phyloP scores from a whole-genome alignment of 2,797 vertebrate genomes.

The Dipus sagitta region DNA sequence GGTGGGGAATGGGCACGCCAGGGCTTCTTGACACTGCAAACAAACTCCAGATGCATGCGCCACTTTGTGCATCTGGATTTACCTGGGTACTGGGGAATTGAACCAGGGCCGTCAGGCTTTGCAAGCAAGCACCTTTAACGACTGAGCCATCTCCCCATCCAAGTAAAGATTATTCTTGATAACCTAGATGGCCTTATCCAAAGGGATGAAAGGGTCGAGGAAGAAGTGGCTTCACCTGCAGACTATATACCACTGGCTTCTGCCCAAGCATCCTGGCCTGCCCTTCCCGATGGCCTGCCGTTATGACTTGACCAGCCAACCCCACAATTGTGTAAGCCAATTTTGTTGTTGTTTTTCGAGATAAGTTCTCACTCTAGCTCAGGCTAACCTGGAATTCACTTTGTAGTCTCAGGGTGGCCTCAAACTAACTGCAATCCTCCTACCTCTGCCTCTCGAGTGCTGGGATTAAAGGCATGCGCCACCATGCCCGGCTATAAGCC shows the following conservation, averaged over 20 bases:
- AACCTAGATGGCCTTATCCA: background rate
- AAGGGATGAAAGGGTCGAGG: background rate
- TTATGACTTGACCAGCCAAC: background rate
- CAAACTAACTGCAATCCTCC: too few species aligned
- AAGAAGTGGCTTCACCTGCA: background rate
- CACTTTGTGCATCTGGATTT: background rate
- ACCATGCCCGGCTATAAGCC: background rate
- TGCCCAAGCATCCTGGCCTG: background rate
- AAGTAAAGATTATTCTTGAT: background rate
- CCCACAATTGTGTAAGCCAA: background rate
- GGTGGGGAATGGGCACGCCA: too few species aligned
- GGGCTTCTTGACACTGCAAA: too few species aligned
- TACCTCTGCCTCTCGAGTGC: too few species aligned
- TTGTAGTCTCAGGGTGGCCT: too few species aligned
- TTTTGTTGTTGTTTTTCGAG: too few species aligned
- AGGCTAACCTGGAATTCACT: too few species aligned
- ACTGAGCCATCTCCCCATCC: background rate
- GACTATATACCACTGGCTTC: fast-evolving
- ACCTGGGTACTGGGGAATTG: background rate
- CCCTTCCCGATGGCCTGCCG: background rate
- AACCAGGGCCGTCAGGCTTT: background rate
- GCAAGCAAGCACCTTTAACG: background rate
- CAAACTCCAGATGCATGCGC: too few species aligned
- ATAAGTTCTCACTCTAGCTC: too few species aligned
- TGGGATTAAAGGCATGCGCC: too few species aligned